Conservation (phyloP, 2,888 invertebrate genomes). For the Oithona nana region DNA sequence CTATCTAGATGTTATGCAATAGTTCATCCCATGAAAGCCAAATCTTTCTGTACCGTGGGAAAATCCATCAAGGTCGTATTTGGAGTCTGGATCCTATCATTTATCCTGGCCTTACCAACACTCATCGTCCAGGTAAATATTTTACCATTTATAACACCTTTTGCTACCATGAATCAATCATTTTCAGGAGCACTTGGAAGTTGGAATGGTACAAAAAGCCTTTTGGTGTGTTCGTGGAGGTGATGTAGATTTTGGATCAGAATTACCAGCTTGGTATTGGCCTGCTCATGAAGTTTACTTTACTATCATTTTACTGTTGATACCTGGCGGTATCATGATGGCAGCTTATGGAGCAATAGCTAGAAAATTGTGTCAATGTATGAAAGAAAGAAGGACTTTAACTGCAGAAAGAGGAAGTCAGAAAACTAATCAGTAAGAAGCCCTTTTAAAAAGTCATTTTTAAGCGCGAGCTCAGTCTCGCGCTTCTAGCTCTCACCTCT, state of each 20-base stretch:
- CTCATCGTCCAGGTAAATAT: conserved; percentile 38
- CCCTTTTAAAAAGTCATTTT: no score
- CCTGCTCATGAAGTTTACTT: conserved; percentile 42
- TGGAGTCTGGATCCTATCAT: conserved; percentile 39
- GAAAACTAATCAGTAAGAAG: no score
- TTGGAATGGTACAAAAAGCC: conserved; percentile 29
- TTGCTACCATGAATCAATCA: background rate
- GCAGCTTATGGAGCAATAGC: conserved; percentile 45
- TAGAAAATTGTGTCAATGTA: conserved; percentile 42
- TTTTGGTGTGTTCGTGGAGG: conserved; percentile 41
- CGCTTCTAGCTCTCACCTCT: no score
- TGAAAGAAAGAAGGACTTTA: conserved; percentile 37
- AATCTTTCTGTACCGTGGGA: conserved; percentile 45
- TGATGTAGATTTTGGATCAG: conserved; percentile 18
- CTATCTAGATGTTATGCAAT: conserved; percentile 48
- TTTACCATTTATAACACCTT: background rate
- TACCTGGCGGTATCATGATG: conserved; percentile 43
- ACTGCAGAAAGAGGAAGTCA: background rate
- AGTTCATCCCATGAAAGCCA: conserved; percentile 46
- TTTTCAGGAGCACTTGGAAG: conserved; percentile 30
- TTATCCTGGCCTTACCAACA: conserved; percentile 41
- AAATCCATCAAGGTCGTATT: conserved; percentile 41
- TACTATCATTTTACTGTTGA: conserved; percentile 39
- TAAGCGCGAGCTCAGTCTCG: no score
- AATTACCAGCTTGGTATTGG: conserved; percentile 31